A percentile compares a stretch with the other conserved stretches of the same genome.
These are phyloP conservation scores for Athripsodes cinereus DNA, from an alignment of 2,888 invertebrate species.

Conservation along the genomic window DNA sequence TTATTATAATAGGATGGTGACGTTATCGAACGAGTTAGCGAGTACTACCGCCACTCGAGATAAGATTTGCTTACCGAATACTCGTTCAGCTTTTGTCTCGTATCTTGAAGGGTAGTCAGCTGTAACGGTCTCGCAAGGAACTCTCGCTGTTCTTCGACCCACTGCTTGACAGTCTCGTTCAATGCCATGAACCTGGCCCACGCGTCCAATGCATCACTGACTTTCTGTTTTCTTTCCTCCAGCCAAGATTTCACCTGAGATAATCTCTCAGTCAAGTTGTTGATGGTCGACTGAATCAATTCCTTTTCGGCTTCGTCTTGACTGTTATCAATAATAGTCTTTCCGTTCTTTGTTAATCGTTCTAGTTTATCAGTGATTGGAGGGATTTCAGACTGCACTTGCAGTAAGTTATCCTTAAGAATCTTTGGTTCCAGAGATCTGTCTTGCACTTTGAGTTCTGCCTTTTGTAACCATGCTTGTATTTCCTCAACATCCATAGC, in stretches of 20 bases:
- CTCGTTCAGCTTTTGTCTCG: constrained; percentile 79
- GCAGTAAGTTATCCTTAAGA: constrained; percentile 70
- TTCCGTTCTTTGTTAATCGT: constrained; percentile 70
- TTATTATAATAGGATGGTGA: not conserved
- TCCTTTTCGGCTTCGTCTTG: constrained; percentile 71
- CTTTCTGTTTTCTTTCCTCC: constrained; percentile 76
- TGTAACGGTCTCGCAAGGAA: constrained; percentile 75
- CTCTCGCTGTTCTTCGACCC: constrained; percentile 75
- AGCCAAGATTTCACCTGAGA: constrained; percentile 71
- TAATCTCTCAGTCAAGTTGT: constrained; percentile 71
- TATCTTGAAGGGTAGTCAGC: constrained; percentile 72
- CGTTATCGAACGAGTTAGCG: constrained; percentile 10
- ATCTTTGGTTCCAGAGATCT: constrained; percentile 69
- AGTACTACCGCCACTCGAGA: not conserved
- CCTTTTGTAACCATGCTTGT: constrained; percentile 75
- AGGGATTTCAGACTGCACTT: constrained; percentile 69
- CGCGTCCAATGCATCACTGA: constrained; percentile 82
- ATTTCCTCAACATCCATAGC: constrained; percentile 72
- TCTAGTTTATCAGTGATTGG: constrained; percentile 70
- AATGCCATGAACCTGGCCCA: constrained; percentile 81
- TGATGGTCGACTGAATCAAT: constrained; percentile 67
- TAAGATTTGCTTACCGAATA: constrained; percentile 58
- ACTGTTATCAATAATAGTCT: constrained; percentile 71
- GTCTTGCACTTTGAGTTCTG: constrained; percentile 78
- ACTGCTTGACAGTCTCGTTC: constrained; percentile 73